phyloP scores from a whole-genome alignment of 2,113 vertebrate genomes.

The Opisthocomus hoazin region DNA sequence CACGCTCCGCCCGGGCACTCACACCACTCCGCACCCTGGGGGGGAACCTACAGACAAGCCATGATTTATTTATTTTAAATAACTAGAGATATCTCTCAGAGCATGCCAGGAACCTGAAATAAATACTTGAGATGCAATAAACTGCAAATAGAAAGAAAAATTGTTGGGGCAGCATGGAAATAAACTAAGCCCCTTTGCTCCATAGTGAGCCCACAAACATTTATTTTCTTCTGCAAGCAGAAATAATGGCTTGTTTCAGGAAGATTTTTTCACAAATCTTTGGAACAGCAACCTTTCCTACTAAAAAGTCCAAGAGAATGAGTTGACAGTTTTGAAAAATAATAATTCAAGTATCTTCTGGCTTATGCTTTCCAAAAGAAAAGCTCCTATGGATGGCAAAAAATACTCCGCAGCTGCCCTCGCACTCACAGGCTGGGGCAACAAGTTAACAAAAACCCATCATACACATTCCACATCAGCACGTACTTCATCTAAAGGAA shows the following conservation, averaged over 20 bases:
- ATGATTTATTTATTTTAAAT: constrained; percentile 25
- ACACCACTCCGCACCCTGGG: background rate
- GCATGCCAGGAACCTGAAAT: background rate
- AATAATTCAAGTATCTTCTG: background rate
- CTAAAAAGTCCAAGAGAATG: background rate
- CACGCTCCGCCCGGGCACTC: accelerated
- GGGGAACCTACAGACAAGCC: background rate
- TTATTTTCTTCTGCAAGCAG: background rate
- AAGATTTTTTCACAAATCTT: background rate
- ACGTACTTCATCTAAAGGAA: background rate
- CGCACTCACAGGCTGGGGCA: background rate
- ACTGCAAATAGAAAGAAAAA: background rate
- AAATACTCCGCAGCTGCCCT: background rate
- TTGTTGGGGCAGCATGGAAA: background rate
- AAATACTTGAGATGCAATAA: background rate
- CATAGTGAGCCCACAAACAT: background rate
- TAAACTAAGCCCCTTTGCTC: background rate
- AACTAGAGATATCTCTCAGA: background rate
- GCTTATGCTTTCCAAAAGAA: background rate
- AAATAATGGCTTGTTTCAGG: background rate
- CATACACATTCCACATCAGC: background rate
- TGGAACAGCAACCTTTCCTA: background rate
- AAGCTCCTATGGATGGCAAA: background rate
- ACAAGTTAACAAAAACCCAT: background rate
- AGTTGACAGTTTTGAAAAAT: background rate